phyloP scores from a whole-genome alignment of 2,797 vertebrate species.

The Alfaro cultratus region DNA sequence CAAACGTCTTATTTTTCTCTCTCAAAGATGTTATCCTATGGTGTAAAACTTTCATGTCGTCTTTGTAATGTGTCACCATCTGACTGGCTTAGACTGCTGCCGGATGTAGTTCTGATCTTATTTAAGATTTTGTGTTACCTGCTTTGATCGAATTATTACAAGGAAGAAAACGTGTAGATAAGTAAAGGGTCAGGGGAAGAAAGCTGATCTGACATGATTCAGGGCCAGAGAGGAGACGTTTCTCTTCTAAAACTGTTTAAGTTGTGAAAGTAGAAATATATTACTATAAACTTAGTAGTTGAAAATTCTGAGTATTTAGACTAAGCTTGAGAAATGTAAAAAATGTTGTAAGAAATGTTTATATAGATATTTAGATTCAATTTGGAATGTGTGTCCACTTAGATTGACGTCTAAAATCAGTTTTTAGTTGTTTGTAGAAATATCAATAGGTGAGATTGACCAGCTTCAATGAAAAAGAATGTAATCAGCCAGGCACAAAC shows the following conservation, averaged over 20 bases:
- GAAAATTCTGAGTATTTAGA: background rate
- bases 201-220: constrained; percentile 42
- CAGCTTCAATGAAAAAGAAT: background rate
- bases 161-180: constrained; percentile 50
- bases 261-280: background rate
- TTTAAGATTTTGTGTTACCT: constrained; percentile 29
- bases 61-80: constrained; percentile 29
- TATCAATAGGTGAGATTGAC: background rate
- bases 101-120: background rate
- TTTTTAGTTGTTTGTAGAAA: background rate
- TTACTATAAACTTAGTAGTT: background rate
- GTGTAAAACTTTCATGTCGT: constrained; percentile 35
- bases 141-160: constrained; percentile 70
- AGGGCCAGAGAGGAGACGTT: constrained; percentile 22
- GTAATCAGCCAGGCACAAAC: background rate
- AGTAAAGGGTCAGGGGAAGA: constrained; percentile 44
- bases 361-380: background rate
- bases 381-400: background rate
- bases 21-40: constrained; percentile 48
- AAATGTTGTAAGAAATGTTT: background rate
- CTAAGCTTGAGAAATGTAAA: background rate
- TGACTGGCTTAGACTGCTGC: constrained; percentile 64
- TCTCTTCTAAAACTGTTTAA: constrained; percentile 35
- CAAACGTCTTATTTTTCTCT: constrained; percentile 50
- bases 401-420: background rate